A percentile compares a stretch with the other conserved stretches of the same genome.
Conservation (phyloP, 2,113 vertebrate genomes). For the Eudyptes chrysolophus region DNA sequence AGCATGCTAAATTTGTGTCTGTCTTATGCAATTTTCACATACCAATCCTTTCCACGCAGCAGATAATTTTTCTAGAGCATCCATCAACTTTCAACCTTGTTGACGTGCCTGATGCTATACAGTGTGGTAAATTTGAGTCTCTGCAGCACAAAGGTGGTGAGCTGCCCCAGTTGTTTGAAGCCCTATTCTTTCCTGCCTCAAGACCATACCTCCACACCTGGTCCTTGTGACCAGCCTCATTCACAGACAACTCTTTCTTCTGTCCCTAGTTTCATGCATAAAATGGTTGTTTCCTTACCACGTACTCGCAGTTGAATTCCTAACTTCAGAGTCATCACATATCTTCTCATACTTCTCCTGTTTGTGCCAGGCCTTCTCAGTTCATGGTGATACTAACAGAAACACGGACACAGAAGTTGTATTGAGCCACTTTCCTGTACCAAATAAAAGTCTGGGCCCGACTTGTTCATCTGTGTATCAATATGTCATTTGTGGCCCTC, state of each 20-base stretch:
- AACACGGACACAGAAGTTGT: neutral
- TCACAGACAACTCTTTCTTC: neutral
- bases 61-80: neutral
- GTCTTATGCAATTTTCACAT: neutral
- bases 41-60: neutral
- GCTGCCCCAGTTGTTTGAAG: neutral
- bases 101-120: neutral
- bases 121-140: neutral
- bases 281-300: neutral
- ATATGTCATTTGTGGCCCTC: neutral
- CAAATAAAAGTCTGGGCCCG: neutral
- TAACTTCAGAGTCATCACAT: neutral
- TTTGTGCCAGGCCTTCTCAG: neutral
- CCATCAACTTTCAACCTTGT: neutral
- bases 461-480: neutral
- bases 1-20: neutral
- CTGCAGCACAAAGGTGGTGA: neutral
- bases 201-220: neutral
- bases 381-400: neutral
- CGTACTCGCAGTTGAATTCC: neutral
- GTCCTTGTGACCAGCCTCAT: neutral
- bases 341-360: neutral
- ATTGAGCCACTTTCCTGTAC: neutral
- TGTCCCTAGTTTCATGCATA: neutral
- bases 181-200: neutral